Base-by-base conservation (phyloP, 2,888 invertebrate species). In the Agrochola circellaris region DNA sequence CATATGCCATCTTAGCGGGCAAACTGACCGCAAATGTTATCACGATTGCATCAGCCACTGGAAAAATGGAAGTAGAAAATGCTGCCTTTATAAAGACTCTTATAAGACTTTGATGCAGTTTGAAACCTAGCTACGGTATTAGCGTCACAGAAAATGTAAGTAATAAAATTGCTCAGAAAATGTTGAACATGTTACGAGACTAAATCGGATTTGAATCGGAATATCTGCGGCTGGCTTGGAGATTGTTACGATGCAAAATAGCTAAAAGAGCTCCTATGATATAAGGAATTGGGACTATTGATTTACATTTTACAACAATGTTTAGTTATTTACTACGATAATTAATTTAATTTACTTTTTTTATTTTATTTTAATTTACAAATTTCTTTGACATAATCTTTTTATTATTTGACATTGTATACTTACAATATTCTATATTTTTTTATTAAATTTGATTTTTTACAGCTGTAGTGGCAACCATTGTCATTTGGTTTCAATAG, bases 161-260 rank as follows among this genome's bases (percentile, higher is more conserved):
- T 20, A 56, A 70, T 62, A 67, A 61, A 77, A 54, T 34, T 45
- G 23, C 26, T 54, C 54, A 65, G 61, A 62, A 7, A 60, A 68
- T 77, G 17, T 75, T 62, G 45, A 34, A 51, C n/a, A n/a, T n/a
- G 15, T 38, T 54, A 62, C 61, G 61, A 70, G 62, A 71, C 20
- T 17, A 38, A 79, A 79, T 79, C 38, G 38, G 30, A 79, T 79
- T 78, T 51, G 62, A 64, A 79, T 79, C 62, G 11, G 62, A 62
- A 69, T 77, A 69, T 62, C 26, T 79, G 38, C 20, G 62, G 48
- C 26, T 38, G 23, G n/a, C 58, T 42, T 7, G 26, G 45, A 64
- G 15, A 70, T 70, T 38, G 56, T 70, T 38, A n/a, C 62, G 17
- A 54, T 45, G 42, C 79, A 77, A 20, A 62, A 54, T 48, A 79